Evolutionary conservation across 2,797 vertebrate species (phyloP), one percentile per base, ranked within the genome.

Genomic region (Arnoldichthys spilopterus): DNA sequence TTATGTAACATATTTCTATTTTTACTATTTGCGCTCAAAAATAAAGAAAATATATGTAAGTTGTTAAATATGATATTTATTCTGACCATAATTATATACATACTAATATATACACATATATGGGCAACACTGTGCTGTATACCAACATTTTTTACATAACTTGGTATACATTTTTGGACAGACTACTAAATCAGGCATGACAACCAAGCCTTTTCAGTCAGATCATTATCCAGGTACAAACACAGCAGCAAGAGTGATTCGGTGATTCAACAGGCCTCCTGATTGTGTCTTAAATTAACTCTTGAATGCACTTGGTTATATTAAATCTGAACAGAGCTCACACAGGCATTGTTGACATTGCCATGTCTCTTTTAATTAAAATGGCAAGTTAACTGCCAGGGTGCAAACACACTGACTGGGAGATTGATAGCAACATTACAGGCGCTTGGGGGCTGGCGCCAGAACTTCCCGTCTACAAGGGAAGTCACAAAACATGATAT

Each of bases 261-360:
- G n/a, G 32, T 11, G 61, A n/a, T 22, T 64, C 20, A 40, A 22
- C 6, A 22, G 34, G 5, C 28, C 16, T 26, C 4, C 30, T 3
- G 6, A 2, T 20, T 11, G 47, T 28, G 5, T 13, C n/a, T n/a
- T n/a, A n/a, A n/a, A n/a, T 68, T 24, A 47, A 16, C 12, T 68
- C 40, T 24, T 43, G n/a, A 51, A 69, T 20, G 28, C 16, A 20
- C 12, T 18, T 56, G 32, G 66, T 59, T 81, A 78, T 76, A 75
- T 82, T 72, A 83, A 64, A 30, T 24, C 67, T 43, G 69, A 77
- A 40, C 34, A n/a, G 34, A 63, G 43, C 53, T 32, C 1, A 7
- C 74, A 62, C 47, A 40, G 84, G 71, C 75, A 32, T 34, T 59
- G 40, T 61, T 81, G 79, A 82, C n/a, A 83, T 77, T 63, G 78